Percentiles rank a stretch among this genome's conserved stretches.
These are phyloP conservation scores for Microctonus brassicae DNA, from an alignment of 2,888 invertebrate genomes.

Conservation along the genomic window DNA sequence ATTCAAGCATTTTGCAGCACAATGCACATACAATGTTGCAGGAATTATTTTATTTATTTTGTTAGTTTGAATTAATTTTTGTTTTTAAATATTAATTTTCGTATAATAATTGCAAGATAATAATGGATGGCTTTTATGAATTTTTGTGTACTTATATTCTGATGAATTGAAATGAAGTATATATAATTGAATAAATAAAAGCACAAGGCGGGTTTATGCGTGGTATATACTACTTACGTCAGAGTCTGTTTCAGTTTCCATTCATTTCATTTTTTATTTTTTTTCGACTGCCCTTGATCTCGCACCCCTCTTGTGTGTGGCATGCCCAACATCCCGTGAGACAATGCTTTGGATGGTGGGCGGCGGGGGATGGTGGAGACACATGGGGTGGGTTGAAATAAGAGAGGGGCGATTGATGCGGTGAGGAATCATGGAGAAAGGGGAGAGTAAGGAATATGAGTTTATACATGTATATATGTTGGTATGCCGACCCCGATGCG, in stretches of 20 bases:
- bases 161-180: neutral
- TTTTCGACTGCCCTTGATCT: slow-evolving; percentile 35
- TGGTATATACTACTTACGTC: slow-evolving; percentile 31
- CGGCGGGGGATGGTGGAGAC: neutral
- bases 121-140: too few relatives aligned
- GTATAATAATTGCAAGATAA: neutral
- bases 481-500: slow-evolving; percentile 36
- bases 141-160: neutral
- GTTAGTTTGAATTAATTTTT: neutral
- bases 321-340: slow-evolving; percentile 35
- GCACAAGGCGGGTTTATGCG: slow-evolving; percentile 34
- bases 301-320: slow-evolving; percentile 31
- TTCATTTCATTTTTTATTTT: slow-evolving; percentile 20
- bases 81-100: neutral
- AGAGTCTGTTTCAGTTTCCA: slow-evolving; percentile 28
- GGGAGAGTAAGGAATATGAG: slow-evolving; percentile 4
- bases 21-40: neutral
- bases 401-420: neutral
- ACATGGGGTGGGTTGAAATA: slow-evolving; percentile 1
- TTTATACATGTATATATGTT: neutral
- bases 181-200: slow-evolving; percentile 10
- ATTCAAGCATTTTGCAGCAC: neutral
- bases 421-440: neutral
- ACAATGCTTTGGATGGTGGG: slow-evolving; percentile 24
- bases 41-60: neutral